Evolutionary conservation across 2,888 invertebrate genomes (phyloP), one percentile per base, ranked within the genome.

Genomic region (Oxycera nigricornis): DNA sequence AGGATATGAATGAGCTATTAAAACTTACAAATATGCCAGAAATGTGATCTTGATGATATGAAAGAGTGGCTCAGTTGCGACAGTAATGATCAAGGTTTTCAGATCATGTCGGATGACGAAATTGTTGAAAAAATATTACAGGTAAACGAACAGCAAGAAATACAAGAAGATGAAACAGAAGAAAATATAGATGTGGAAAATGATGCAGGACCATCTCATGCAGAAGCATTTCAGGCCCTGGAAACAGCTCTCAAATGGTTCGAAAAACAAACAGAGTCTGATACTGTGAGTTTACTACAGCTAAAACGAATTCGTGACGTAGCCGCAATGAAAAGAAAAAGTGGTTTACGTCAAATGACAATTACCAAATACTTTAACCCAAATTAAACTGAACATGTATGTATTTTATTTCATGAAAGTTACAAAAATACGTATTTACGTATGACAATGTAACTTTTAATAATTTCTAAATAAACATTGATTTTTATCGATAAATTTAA

Each of bases 61-160:
- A 72, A 74, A 55, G 73, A 76, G 72, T 79, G 77, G 78, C 55
- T 78, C 73, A 59, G 24, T 52, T 75, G 74, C 76, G 79, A 79
- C 55, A 67, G 61, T 41, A 73, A 74, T 26, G 77, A 77, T 50
- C 73, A 76, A 50, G 50, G 55, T 50, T 50, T 52, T 20, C 52
- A 70, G 14, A 70, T 28, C 26, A 50, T 26, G 26, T 50, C 73
- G 59, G 52, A 72, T 72, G 61, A 55, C 59, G 73, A 73, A 72
- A 41, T 73, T 50, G 17, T 31, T 50, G 61, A 70, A 20, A 59
- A 46, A 3, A 46, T 46, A 11, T 46, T 46, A 17, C 46, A 46
- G 46, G 14, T 17, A 46, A 46, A 46, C 14, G 35, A 46, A 14
- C 46, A 46, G 46, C 14, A 46, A 17, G 14, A 46, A 46, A 46